Evolutionary conservation across 2,888 invertebrate species (phyloP), one percentile per base, ranked within the genome.

Genomic region (Dinocampus coccinellae): DNA sequence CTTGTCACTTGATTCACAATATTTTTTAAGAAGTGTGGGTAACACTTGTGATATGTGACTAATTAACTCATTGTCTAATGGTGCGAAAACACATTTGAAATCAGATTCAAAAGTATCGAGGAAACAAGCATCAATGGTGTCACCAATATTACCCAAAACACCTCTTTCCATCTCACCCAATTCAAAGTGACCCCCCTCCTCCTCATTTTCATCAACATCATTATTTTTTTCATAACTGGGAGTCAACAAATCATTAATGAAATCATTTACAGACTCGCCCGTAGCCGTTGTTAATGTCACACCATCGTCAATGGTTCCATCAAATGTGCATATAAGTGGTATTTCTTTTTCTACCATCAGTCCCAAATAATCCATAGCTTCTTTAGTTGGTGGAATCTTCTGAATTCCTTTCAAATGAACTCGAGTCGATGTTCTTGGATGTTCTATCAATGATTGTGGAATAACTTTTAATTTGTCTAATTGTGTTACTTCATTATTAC

Each of bases 251-350:
- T 76, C 16, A 11, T 73, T 81, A n/a, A 87, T 70, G 22, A 70
- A 74, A 0, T 81, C 76, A 68, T 86, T 87, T 9, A 87, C 57
- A 47, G 47, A 72, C 67, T 80, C 79, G n/a, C 81, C 81, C 11
- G 47, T 73, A 0, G 62, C 34, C 2, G 70, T 70, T 0, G 52
- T 63, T 16, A 55, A 33, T 34, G 68, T 79, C n/a, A 83, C 80
- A 13, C 73, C 73, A 2, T 69, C 67, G 2, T 81, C 75, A 63
- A 69, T 34, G 71, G 22, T 33, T 58, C 79, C 81, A 1, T 79
- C 75, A 39, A 82, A 84, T 1, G 73, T 78, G 52, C 83, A 83
- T 24, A 65, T 73, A 9, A 86, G 74, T 7, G 77, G 69, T 58
- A 75, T 68, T 39, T 82, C 82, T 2, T 62, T 64, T 13, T 75